Base-by-base conservation (phyloP, 2,113 vertebrate species). In the Calyptommatus sinebrachiatus region DNA sequence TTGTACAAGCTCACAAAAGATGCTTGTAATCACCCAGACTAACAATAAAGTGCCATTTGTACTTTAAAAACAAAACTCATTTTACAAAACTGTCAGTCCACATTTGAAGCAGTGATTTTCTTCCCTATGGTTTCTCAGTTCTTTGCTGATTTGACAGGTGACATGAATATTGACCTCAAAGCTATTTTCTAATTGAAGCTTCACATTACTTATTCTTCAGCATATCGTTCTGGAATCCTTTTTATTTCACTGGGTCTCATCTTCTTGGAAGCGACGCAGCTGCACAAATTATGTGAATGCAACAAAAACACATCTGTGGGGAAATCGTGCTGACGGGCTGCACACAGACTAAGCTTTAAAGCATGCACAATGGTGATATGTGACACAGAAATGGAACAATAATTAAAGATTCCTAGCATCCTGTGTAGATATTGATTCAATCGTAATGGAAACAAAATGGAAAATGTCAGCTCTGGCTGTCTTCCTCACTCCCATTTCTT, bases 351-450 rank as follows among this genome's bases (percentile, higher is more conserved):
- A 71, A 87, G 28, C 72, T 75, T 69, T 71, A 72, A 67, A 81
- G 41, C 73, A 57, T 53, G 61, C 68, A 28, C 21, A 21, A 35
- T 62, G 48, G 48, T 71, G 61, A 41, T 45, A 78, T 65, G 65
- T 73, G 71, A 72, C 69, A 81, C 69, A 84, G 85, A 71, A 84
- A 76, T 72, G 79, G 79, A 86, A 84, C 75, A 61, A 57, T 75
- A 84, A 83, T 46, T 81, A 73, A 75, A 62, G n/a, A 77, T 45
- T 72, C 35, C 76, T 81, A 46, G 61, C 71, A 84, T 48, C 28
- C 48, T 50, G 66, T 66, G 66, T n/a, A n/a, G 21, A 26, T 78
- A 84, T 81, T 72, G 82, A 81, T 81, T 84, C 70, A 76, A 61
- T 69, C 45, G 28, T 81, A 81, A 84, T 79, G 61, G 82, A 77